Evolutionary conservation across 2,888 invertebrate genomes (phyloP), one percentile per base, ranked within the genome.

Genomic region (Chaetoderma sp.): DNA sequence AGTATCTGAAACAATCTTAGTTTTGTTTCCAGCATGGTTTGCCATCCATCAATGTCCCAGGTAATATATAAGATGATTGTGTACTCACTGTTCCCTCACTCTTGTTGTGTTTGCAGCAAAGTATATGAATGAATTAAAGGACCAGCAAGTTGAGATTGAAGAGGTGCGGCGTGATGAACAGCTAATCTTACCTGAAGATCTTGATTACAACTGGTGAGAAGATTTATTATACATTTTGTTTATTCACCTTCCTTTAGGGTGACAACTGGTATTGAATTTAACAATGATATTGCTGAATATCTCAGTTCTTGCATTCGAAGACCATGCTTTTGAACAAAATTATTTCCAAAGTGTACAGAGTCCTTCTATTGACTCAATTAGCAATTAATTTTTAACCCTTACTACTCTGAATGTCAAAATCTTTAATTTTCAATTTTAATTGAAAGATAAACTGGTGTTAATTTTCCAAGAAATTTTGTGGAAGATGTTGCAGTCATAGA

Each of bases 81-180:
- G 6, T 8, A 0, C 1, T 36, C 13, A 23, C 21, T 1, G 13
- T 28, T 55, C 8, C 16, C 16, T n/a, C n/a, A n/a, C n/a, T n/a
- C n/a, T n/a, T n/a, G n/a, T n/a, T 47, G 65, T 36, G 27, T 52
- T 68, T 73, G 91, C 92, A 88, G 91, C 92, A 0, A 79, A 89
- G 4, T 94, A 94, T 82, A 89, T 88, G 33, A 73, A 79, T 60
- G 89, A 89, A 18, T 87, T 91, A 27, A 82, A 85, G 18, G 88
- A 89, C 57, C 92, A 94, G 78, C 82, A 88, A 33, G 86, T 87
- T 23, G 91, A 93, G 81, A 90, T 93, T 18, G 88, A 89, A n/a
- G 91, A 92, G 82, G 88, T 94, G 5, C 87, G 89, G 66, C 88
- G 88, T 62, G 92, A 93, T 74, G 93, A 93, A 80, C 84, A 88